Conservation (phyloP, 2,888 invertebrate genomes). For the Drosophila mayaguana region DNA sequence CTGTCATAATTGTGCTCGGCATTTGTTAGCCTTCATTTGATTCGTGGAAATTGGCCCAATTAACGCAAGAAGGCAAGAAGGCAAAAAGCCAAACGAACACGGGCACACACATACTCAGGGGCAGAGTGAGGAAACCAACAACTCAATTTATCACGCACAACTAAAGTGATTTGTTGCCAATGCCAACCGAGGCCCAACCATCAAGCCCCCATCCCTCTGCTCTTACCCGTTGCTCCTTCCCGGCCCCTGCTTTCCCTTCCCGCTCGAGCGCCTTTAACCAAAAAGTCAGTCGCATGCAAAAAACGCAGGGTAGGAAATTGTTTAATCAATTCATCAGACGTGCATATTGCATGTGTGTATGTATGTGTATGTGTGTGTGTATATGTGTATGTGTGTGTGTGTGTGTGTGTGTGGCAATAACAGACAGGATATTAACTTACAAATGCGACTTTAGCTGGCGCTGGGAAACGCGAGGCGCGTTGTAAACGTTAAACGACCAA, state of each 20-base stretch:
- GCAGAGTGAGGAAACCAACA: slow-evolving; percentile 52
- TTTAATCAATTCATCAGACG: slow-evolving; percentile 80
- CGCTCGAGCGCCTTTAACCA: not conserved
- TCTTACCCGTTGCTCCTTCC: no score
- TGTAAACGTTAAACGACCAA: slow-evolving; percentile 61
- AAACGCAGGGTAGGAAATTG: slow-evolving; percentile 73
- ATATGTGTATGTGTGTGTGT: slow-evolving; percentile 22
- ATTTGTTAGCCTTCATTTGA: slow-evolving; percentile 54
- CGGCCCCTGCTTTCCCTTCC: not conserved
- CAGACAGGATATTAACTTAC: slow-evolving; percentile 81
- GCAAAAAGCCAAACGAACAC: slow-evolving; percentile 4
- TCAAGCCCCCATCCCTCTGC: slow-evolving; percentile 12
- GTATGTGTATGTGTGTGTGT: no score
- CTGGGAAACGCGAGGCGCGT: slow-evolving; percentile 36
- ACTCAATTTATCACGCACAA: slow-evolving; percentile 82
- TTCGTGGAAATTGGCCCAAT: slow-evolving; percentile 79
- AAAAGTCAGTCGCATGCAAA: slow-evolving; percentile 59
- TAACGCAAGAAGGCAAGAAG: slow-evolving; percentile 70
- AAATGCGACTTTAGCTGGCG: slow-evolving; percentile 50
- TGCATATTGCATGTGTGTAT: slow-evolving; percentile 51
- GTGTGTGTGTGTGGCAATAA: slow-evolving; percentile 68
- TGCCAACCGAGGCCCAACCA: slow-evolving; percentile 62
- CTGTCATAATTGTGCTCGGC: slow-evolving; percentile 38
- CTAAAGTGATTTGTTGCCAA: slow-evolving; percentile 82
- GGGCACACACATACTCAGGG: not conserved